These are phyloP conservation scores for Chaetoderma sp. DNA, from an alignment of 2,888 invertebrate species.

Conservation along the genomic window DNA sequence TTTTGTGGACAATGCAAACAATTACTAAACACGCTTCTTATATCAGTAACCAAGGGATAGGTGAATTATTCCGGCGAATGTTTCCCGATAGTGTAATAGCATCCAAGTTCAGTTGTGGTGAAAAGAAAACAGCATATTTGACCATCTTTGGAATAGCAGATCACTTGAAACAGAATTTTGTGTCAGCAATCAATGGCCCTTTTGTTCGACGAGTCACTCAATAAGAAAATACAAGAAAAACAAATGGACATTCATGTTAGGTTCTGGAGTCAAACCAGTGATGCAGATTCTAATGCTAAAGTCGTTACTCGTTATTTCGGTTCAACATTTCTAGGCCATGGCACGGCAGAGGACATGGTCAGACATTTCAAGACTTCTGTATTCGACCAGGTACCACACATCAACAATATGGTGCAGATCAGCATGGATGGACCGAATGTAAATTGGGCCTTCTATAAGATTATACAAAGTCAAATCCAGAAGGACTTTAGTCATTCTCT, in stretches of 20 bases:
- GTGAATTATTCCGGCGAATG: slow-evolving; percentile 32
- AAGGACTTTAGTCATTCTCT: slow-evolving; percentile 13
- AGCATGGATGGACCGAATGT: slow-evolving; percentile 23
- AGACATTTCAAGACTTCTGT: slow-evolving; percentile 28
- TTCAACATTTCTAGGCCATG: slow-evolving; percentile 31
- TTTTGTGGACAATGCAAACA: slow-evolving; percentile 34
- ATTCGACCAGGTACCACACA: slow-evolving; percentile 11
- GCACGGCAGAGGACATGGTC: slow-evolving; percentile 43
- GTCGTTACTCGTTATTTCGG: slow-evolving; percentile 46
- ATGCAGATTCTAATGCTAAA: too few relatives aligned
- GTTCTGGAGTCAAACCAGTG: slow-evolving; percentile 49
- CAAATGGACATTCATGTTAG: slow-evolving; percentile 52
- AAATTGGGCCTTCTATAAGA: neutral
- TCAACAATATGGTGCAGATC: slow-evolving; percentile 15
- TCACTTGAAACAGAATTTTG: slow-evolving; percentile 28
- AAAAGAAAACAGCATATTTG: slow-evolving; percentile 28
- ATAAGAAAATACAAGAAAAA: slow-evolving; percentile 26
- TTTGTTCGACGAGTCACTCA: slow-evolving; percentile 42
- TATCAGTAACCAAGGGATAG: slow-evolving; percentile 18
- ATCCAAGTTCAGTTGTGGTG: slow-evolving; percentile 16
- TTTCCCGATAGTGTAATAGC: slow-evolving; percentile 36
- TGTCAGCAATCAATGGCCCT: slow-evolving; percentile 14
- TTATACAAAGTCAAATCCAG: neutral
- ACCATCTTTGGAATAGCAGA: slow-evolving; percentile 33
- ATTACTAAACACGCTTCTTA: slow-evolving; percentile 26